Conservation (phyloP, 2,888 invertebrate species). For the Odontomyia ornata region DNA sequence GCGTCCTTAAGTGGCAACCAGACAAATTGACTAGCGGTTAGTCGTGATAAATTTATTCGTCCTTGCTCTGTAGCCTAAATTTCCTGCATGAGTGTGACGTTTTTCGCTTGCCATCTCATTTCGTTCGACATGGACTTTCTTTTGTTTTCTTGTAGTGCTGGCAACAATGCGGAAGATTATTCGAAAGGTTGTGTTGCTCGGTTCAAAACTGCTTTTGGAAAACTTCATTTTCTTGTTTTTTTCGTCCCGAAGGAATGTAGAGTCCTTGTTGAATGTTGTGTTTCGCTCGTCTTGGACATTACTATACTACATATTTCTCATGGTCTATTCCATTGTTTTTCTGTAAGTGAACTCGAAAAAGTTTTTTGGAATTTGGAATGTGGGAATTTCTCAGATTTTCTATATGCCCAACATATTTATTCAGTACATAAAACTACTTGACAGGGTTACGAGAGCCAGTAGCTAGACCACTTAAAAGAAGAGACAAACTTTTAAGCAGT, state of each 20-base stretch:
- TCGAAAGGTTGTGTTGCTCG: not conserved
- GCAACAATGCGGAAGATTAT: not conserved
- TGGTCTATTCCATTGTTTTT: constrained; percentile 15
- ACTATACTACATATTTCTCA: constrained; percentile 7
- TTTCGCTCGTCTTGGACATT: not conserved
- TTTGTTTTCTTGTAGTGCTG: not conserved
- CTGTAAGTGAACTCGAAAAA: not conserved
- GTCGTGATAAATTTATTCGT: constrained; percentile 25
- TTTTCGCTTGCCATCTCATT: not conserved
- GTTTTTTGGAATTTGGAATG: constrained; percentile 13
- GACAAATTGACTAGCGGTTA: constrained; percentile 39
- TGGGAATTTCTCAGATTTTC: constrained; percentile 35
- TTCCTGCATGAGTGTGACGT: constrained; percentile 14
- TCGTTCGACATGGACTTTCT: not conserved
- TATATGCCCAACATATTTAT: constrained; percentile 15
- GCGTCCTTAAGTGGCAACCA: constrained; percentile 12
- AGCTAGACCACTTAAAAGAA: constrained; percentile 22
- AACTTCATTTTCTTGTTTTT: not conserved
- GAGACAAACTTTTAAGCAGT: constrained; percentile 38
- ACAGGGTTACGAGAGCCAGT: not conserved
- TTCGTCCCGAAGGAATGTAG: not conserved
- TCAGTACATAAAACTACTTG: not conserved
- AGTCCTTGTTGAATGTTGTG: constrained; percentile 9
- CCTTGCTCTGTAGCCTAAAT: not conserved
- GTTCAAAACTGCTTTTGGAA: too few relatives aligned